These are phyloP conservation scores for Neoscelio sp. DNA, from an alignment of 2,888 invertebrate species.

Conservation along the genomic window DNA sequence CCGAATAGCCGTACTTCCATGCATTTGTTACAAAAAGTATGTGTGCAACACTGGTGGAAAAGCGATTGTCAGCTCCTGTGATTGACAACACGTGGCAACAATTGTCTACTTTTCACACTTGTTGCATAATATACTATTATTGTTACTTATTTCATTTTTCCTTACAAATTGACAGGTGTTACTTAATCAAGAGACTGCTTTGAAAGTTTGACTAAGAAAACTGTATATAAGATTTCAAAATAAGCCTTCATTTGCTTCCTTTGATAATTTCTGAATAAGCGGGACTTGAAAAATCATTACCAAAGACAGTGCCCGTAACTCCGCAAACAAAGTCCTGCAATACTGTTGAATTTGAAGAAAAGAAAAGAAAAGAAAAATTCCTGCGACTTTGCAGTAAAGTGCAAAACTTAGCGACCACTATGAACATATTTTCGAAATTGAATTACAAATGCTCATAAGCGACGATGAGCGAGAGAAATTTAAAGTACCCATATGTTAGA, in stretches of 20 bases:
- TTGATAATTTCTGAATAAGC: constrained; percentile 39
- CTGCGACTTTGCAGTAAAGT: constrained; percentile 62
- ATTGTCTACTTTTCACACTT: too few relatives aligned
- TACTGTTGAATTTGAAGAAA: too few relatives aligned
- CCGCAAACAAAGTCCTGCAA: constrained; percentile 34
- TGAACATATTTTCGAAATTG: constrained; percentile 63
- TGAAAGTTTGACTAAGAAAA: constrained; percentile 25
- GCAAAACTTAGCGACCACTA: constrained; percentile 58
- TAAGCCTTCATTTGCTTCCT: constrained; percentile 46
- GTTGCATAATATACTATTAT: too few relatives aligned
- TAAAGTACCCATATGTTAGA: constrained; percentile 68
- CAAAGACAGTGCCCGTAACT: constrained; percentile 61
- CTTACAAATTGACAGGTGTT: too few relatives aligned
- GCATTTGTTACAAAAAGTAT: too few relatives aligned
- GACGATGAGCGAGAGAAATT: constrained; percentile 46
- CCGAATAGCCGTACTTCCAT: too few relatives aligned
- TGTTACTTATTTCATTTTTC: constrained; percentile 36
- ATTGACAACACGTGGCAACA: too few relatives aligned
- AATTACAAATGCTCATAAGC: constrained; percentile 49
- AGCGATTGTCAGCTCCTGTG: too few relatives aligned
- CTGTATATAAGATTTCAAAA: constrained; percentile 37
- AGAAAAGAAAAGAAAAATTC: too few relatives aligned
- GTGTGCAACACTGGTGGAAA: too few relatives aligned
- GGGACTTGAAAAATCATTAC: constrained; percentile 58
- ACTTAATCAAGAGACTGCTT: constrained; percentile 48